Evolutionary conservation across 1,140 invertebrate species (phyloP).

Genomic region (Trichonephila clavata): DNA sequence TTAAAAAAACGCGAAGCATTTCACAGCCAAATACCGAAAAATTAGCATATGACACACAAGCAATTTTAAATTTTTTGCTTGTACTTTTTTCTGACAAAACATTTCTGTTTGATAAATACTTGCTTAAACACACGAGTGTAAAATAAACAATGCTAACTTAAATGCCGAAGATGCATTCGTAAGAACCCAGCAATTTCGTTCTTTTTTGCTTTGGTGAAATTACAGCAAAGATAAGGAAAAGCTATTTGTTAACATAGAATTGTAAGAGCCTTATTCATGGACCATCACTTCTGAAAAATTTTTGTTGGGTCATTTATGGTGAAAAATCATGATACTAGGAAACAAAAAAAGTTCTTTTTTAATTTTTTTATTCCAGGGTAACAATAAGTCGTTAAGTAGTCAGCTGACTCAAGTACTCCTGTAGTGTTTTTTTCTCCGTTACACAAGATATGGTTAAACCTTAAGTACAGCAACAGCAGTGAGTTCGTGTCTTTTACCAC

Average conservation of each 20-base stretch:
- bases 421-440: not conserved
- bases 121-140: not conserved
- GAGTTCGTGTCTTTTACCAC: slow-evolving; percentile 7
- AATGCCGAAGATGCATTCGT: not conserved
- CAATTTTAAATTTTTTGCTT: not conserved
- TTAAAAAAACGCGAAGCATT: no score
- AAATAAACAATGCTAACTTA: not conserved
- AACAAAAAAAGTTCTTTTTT: not conserved
- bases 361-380: not conserved
- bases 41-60: not conserved
- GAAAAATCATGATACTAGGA: not conserved
- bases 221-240: not conserved
- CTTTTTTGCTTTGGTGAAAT: not conserved
- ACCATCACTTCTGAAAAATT: not conserved
- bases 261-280: not conserved
- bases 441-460: not conserved
- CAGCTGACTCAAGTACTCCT: not conserved
- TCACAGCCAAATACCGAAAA: no score
- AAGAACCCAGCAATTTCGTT: not conserved
- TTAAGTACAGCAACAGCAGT: slow-evolving; percentile 44
- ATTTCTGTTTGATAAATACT: slow-evolving; percentile 2
- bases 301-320: slow-evolving; percentile 8
- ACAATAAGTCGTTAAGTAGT: slow-evolving; percentile 18
- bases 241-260: not conserved
- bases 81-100: not conserved